Conservation (phyloP, 2,113 vertebrate species). For the Aptenodytes forsteri region DNA sequence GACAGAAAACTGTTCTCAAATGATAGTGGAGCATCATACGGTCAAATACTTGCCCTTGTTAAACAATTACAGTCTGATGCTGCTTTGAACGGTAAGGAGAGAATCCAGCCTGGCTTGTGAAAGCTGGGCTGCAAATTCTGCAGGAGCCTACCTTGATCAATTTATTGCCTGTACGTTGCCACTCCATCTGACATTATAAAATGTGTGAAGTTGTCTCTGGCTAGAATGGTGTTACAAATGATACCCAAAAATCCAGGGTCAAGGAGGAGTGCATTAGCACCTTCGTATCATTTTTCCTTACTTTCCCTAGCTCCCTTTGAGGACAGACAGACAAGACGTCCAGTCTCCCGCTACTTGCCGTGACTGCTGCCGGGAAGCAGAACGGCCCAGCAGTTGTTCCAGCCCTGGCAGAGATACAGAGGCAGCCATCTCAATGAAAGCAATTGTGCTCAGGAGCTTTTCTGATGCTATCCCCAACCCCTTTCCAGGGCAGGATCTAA, state of each 20-base stretch:
- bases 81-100: not conserved
- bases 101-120: not conserved
- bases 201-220: not conserved
- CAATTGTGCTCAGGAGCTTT: not conserved
- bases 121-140: not conserved
- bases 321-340: not conserved
- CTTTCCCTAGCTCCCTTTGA: not conserved
- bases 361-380: not conserved
- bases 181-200: not conserved
- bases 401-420: not conserved
- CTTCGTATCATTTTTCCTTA: not conserved
- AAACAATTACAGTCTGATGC: not conserved
- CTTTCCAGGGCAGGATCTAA: not conserved
- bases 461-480: not conserved
- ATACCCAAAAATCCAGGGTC: not conserved
- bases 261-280: not conserved
- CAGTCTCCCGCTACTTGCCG: accelerated
- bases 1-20: not conserved
- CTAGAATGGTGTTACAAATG: not conserved
- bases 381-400: not conserved
- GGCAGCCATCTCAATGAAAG: not conserved
- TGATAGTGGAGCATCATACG: not conserved
- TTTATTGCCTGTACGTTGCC: not conserved
- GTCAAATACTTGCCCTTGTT: not conserved
- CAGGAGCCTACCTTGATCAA: not conserved